A percentile compares a stretch with the other conserved stretches of the same genome.
Evolutionary conservation across 1,140 invertebrate species (phyloP).

Genomic region (Lucilia cuprina): DNA sequence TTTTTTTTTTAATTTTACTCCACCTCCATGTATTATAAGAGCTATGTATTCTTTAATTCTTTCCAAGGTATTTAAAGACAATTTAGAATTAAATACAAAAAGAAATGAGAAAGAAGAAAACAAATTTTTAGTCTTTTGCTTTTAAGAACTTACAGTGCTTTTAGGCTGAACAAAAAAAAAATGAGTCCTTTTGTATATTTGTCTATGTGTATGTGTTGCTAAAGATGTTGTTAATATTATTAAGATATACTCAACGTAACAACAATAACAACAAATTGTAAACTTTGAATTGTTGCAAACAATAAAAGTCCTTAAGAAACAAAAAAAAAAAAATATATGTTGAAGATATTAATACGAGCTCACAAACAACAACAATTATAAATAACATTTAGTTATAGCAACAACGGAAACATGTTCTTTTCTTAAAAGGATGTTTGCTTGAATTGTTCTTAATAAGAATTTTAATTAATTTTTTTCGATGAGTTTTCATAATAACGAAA

Average conservation of each 20-base stretch:
- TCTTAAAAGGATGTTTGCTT: constrained; percentile 29
- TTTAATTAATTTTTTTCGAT: constrained; percentile 28
- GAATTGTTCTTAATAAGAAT: constrained; percentile 27
- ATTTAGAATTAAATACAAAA: not conserved
- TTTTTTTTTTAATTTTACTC: not conserved
- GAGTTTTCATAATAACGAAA: not conserved
- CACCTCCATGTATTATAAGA: no score
- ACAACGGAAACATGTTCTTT: constrained; percentile 12
- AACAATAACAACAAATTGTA: not conserved
- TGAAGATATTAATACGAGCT: not conserved
- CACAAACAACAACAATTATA: not conserved
- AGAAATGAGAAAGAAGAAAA: not conserved
- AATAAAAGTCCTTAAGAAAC: not conserved
- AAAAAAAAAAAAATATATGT: not conserved
- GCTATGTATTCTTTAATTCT: not conserved
- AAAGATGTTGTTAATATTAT: constrained; percentile 15
- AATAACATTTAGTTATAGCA: not conserved
- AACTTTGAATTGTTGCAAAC: constrained; percentile 8
- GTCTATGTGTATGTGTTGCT: not conserved
- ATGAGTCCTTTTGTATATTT: not conserved
- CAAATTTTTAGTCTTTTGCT: not conserved
- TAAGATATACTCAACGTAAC: not conserved
- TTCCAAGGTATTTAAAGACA: constrained; percentile 4
- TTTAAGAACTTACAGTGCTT: not conserved
- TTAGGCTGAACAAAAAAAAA: not conserved